phyloP scores from a whole-genome alignment of 1,140 invertebrate genomes.

The Helicoverpa zea region DNA sequence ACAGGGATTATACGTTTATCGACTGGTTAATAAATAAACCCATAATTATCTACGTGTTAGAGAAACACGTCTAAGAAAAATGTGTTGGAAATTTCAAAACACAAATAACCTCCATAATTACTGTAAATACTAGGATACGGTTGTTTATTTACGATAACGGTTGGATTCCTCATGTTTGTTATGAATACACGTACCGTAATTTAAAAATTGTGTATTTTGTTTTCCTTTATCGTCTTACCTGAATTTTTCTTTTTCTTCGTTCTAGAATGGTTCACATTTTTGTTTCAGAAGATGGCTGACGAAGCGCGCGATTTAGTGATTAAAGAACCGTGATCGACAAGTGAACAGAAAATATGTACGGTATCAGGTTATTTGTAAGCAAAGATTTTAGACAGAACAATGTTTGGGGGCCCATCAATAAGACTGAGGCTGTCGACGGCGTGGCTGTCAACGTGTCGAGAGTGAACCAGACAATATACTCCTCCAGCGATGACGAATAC shows the following conservation, averaged over 20 bases:
- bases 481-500: conserved; percentile 86
- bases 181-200: conserved; percentile 1
- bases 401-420: conserved; percentile 61
- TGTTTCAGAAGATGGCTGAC: conserved; percentile 66
- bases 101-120: conserved; percentile 28
- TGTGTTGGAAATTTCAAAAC: conserved; percentile 4
- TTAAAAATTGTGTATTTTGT: conserved; percentile 30
- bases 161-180: conserved; percentile 25
- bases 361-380: conserved; percentile 65
- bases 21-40: neutral
- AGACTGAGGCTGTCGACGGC: conserved; percentile 55
- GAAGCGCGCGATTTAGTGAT: neutral
- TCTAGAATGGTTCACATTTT: conserved; percentile 22
- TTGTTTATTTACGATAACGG: conserved; percentile 32
- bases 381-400: conserved; percentile 60
- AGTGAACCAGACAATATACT: conserved; percentile 64
- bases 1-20: neutral
- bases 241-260: neutral
- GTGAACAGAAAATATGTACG: conserved; percentile 65
- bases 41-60: neutral
- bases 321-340: conserved; percentile 48
- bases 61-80: conserved; percentile 31
- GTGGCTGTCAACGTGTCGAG: conserved; percentile 63
- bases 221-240: neutral
- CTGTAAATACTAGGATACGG: conserved; percentile 19